phyloP scores from a whole-genome alignment of 2,797 vertebrate species.

The Amphiprion clarkii region DNA sequence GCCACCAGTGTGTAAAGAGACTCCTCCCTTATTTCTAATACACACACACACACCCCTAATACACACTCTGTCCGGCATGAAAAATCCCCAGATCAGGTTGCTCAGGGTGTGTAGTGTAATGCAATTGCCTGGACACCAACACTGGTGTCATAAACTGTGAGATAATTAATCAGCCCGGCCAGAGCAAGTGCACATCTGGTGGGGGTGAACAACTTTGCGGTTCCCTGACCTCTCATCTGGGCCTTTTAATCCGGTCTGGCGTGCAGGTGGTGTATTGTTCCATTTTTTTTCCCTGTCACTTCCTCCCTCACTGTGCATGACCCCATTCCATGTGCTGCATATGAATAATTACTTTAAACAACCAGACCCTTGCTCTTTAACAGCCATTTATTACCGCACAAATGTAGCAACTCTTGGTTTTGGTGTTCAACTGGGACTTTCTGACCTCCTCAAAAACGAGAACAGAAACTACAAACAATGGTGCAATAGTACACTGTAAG shows the following conservation, averaged over 20 bases:
- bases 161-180: slow-evolving; percentile 74
- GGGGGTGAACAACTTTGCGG: slow-evolving; percentile 58
- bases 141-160: slow-evolving; percentile 66
- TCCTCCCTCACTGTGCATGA: slow-evolving; percentile 13
- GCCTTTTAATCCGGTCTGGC: slow-evolving; percentile 57
- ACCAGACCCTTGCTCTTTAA: slow-evolving; percentile 21
- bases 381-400: background rate
- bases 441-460: slow-evolving; percentile 17
- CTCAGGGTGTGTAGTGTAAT: slow-evolving; percentile 71
- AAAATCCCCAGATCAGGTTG: slow-evolving; percentile 65
- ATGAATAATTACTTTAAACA: slow-evolving; percentile 42
- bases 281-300: slow-evolving; percentile 52
- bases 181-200: slow-evolving; percentile 69
- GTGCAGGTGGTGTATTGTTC: slow-evolving; percentile 58
- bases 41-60: slow-evolving; percentile 29
- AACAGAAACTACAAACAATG: slow-evolving; percentile 28
- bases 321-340: slow-evolving; percentile 7
- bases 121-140: slow-evolving; percentile 71
- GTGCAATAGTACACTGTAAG: background rate
- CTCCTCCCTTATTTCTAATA: slow-evolving; percentile 55
- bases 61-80: slow-evolving; percentile 46
- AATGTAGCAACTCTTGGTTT: slow-evolving; percentile 15
- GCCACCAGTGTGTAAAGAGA: slow-evolving; percentile 61
- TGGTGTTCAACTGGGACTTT: background rate
- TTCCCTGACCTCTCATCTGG: slow-evolving; percentile 62